Percentiles rank a stretch among this genome's conserved stretches.
Conservation (phyloP, 2,888 invertebrate species). For the Mythimna pallens region DNA sequence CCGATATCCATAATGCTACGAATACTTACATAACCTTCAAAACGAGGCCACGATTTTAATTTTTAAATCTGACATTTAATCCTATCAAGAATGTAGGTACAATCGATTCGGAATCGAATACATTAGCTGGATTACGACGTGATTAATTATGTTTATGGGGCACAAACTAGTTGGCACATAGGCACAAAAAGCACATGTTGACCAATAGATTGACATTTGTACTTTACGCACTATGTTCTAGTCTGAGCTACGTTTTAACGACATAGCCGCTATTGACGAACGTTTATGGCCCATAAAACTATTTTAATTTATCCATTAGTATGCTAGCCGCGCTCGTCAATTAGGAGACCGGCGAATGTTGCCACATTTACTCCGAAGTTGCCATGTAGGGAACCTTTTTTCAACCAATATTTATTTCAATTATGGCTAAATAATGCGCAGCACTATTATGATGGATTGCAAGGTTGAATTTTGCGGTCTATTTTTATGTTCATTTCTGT, state of each 20-base stretch:
- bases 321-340: conserved; percentile 84
- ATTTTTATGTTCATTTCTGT: conserved; percentile 27
- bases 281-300: conserved; percentile 85
- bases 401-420: conserved; percentile 47
- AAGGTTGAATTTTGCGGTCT: conserved; percentile 25
- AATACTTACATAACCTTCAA: conserved; percentile 16
- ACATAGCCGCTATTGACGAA: conserved; percentile 69
- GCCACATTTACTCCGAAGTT: conserved; percentile 66
- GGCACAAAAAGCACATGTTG: conserved; percentile 45
- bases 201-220: conserved; percentile 59
- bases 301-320: conserved; percentile 87
- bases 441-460: conserved; percentile 30
- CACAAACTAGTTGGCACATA: conserved; percentile 40
- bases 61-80: conserved; percentile 55
- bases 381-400: conserved; percentile 65
- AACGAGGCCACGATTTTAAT: conserved; percentile 46
- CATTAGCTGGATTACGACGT: conserved; percentile 40
- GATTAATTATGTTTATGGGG: conserved; percentile 40
- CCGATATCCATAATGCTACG: conserved; percentile 4
- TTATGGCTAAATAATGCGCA: conserved; percentile 39
- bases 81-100: conserved; percentile 34
- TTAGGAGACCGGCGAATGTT: conserved; percentile 78
- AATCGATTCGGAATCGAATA: conserved; percentile 54
- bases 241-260: conserved; percentile 43
- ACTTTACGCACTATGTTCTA: conserved; percentile 46